Evolutionary conservation across 1,140 invertebrate genomes (phyloP).

Genomic region (Apocrypta bakeri): DNA sequence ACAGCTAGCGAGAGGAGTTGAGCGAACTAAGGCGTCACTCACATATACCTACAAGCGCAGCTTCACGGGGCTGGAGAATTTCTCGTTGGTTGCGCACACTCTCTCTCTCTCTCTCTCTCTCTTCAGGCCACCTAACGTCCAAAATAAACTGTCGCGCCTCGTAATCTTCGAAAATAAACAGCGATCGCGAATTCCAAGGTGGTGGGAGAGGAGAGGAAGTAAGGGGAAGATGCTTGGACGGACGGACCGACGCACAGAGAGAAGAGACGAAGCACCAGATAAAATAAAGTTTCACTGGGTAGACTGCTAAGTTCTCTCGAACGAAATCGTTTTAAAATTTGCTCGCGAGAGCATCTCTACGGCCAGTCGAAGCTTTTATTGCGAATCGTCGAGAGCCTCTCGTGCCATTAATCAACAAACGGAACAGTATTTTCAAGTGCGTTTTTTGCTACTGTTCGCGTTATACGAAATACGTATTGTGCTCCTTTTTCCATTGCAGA

Average conservation of each 20-base stretch:
- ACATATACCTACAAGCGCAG: neutral
- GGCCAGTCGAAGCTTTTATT: constrained; percentile 50
- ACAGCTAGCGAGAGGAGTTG: neutral
- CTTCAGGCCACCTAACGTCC: constrained; percentile 53
- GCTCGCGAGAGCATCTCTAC: neutral
- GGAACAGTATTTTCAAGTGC: constrained; percentile 17
- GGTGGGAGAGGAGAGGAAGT: neutral
- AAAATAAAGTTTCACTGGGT: constrained; percentile 34
- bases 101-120: neutral
- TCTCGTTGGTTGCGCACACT: constrained; percentile 55
- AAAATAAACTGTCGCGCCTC: constrained; percentile 65
- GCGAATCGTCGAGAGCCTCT: constrained; percentile 4
- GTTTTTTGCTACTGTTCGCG: neutral
- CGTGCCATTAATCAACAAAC: constrained; percentile 43
- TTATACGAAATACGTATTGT: neutral
- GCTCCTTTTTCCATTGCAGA: neutral
- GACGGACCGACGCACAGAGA: neutral
- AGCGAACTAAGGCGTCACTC: neutral
- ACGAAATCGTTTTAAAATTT: constrained; percentile 44
- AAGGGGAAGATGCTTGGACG: neutral
- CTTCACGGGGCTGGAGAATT: constrained; percentile 46
- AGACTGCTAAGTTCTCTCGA: neutral
- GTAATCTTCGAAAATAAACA: constrained; percentile 65
- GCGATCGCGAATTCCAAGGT: constrained; percentile 59
- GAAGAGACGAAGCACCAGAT: constrained; percentile 39